A percentile compares a stretch with the other conserved stretches of the same genome.
These are phyloP conservation scores for Holotrichia oblita DNA, from an alignment of 1,140 invertebrate species.

Conservation along the genomic window DNA sequence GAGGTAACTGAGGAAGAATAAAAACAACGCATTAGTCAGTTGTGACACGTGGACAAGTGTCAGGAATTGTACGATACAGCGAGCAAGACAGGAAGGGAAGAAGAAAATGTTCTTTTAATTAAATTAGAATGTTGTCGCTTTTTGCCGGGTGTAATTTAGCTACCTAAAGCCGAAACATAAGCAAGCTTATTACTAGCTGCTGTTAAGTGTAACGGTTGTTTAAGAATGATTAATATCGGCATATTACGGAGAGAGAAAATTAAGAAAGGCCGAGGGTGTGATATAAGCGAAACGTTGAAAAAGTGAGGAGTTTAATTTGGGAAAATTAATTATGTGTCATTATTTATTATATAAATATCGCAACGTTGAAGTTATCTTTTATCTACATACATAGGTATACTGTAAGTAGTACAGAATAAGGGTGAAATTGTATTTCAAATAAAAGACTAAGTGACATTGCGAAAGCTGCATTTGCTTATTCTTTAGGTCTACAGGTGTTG, in stretches of 20 bases:
- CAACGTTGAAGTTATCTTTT: too few species aligned
- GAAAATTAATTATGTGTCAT: neutral
- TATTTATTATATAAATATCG: too few species aligned
- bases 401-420: too few species aligned
- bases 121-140: conserved; percentile 11
- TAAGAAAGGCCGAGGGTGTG: neutral
- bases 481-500: too few species aligned
- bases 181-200: neutral
- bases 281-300: neutral
- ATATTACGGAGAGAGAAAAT: neutral
- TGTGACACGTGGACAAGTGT: too few species aligned
- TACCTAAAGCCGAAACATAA: neutral
- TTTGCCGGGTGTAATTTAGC: neutral
- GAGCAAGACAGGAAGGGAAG: neutral
- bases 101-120: conserved; percentile 7
- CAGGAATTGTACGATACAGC: too few species aligned
- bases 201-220: neutral
- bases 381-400: too few species aligned
- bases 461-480: too few species aligned
- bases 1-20: too few species aligned
- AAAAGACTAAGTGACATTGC: too few species aligned
- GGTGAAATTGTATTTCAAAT: too few species aligned
- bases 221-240: neutral
- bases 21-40: too few species aligned
- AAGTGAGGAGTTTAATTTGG: neutral